Evolutionary conservation across 1,140 invertebrate species (phyloP), one percentile per base, ranked within the genome.

Genomic region (Drosophila nigrodunni): DNA sequence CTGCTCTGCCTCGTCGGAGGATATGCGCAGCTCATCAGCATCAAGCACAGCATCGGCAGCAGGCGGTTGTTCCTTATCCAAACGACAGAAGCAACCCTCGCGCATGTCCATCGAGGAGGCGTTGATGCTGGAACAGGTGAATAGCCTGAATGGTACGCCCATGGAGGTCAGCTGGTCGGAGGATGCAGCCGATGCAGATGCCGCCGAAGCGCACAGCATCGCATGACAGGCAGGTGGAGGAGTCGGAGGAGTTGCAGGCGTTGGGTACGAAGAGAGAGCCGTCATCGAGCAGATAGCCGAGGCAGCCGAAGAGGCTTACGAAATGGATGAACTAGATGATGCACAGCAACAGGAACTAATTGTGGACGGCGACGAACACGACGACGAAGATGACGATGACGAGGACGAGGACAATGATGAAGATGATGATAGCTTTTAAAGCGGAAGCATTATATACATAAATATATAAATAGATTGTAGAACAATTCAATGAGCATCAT

Each of bases 101-200:
- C 74, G 80, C n/a, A 82, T 91, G 80, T 92, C 90, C 59, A 79
- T 92, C 18, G 92, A 92, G 75, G 91, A 92, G 50, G 92, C 85
- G 7, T 43, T 92, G 34, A 66, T 86, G 25, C 61, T 90, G 34
- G 78, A 90, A 3, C 86, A 79, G 66, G 74, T 44, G 10, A 76
- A 80, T 41, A 90, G 86, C 69, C 64, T 93, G 43, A 81, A 78
- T 37, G 89, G 90, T 9, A 93, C 93, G 1, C 93, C 93, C 5
- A 93, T 93, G 93, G 93, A 93, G 67, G 92, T 93, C 6, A 93
- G 93, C 73, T 93, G 93, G 93, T 93, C 92, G 10, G 93, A 93
- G 52, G 93, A 93, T 74, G 91, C 80, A 1, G 92, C 82, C 37
- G 92, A 93, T 61, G 77, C 78, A 15, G 78, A 74, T 54, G 74